These are phyloP conservation scores for Himalopsyche tibetana DNA, from an alignment of 2,888 invertebrate genomes.

Conservation along the genomic window DNA sequence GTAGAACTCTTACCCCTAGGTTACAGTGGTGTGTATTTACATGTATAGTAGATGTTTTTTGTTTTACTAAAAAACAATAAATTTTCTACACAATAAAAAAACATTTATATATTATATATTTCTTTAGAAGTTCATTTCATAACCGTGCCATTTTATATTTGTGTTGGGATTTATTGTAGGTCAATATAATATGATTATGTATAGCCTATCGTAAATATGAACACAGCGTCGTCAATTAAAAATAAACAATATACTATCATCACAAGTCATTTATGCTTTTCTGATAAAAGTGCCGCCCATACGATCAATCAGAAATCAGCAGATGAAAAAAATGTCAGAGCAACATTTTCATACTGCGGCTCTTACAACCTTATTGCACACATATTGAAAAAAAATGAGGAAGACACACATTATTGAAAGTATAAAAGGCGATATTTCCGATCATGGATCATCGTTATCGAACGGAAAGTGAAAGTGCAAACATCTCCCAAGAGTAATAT, in stretches of 20 bases:
- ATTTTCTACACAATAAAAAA: too few relatives aligned
- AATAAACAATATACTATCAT: background rate
- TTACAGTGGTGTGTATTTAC: too few relatives aligned
- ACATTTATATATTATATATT: too few relatives aligned
- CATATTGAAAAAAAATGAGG: slow-evolving; percentile 56
- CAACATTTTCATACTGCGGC: slow-evolving; percentile 52
- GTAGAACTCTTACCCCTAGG: too few relatives aligned
- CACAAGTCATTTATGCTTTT: slow-evolving; percentile 9
- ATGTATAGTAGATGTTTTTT: too few relatives aligned
- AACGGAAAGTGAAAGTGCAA: slow-evolving; percentile 65
- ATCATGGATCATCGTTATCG: slow-evolving; percentile 63
- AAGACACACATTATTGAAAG: slow-evolving; percentile 57
- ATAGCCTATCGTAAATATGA: slow-evolving; percentile 1
- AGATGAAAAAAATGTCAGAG: slow-evolving; percentile 54
- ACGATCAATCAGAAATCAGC: slow-evolving; percentile 53
- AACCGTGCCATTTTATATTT: background rate
- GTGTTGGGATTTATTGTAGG: background rate
- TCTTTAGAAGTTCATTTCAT: background rate
- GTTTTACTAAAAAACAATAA: too few relatives aligned
- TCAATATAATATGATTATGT: slow-evolving; percentile 4
- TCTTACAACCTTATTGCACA: slow-evolving; percentile 59
- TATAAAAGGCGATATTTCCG: slow-evolving; percentile 64
- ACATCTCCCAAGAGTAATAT: slow-evolving; percentile 58
- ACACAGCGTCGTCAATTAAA: background rate
- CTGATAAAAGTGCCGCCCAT: slow-evolving; percentile 53